Evolutionary conservation across 2,888 invertebrate species (phyloP), one percentile per base, ranked within the genome.

Genomic region (Drosophila mimica): DNA sequence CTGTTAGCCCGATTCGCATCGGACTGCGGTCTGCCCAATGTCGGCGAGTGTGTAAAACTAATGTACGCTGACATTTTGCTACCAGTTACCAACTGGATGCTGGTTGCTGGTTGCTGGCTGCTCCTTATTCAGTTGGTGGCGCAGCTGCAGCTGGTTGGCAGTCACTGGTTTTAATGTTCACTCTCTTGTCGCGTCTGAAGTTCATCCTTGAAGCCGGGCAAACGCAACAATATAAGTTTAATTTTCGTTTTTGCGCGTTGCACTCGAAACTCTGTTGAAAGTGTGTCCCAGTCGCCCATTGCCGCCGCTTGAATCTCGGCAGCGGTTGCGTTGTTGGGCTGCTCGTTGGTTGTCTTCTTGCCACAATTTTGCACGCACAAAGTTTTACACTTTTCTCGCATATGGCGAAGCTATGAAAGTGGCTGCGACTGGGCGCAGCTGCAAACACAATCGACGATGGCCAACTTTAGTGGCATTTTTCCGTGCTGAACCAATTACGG

Each of bases 331-430:
- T 72, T 73, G 74, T 74, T 68, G 62, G 70, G 54, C 71, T 67
- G 67, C 67, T 75, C 78, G 70, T 70, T 81, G 82, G 82, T 82
- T 75, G 73, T 72, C 62, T 66, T 65, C 74, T 73, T 52, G 83
- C 88, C 88, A 74, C 84, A 85, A 87, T 87, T 89, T 85, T 82
- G 77, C 89, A 85, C 85, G 85, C 85, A 87, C 88, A 89, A 89
- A 85, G 68, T 89, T 83, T 87, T 82, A 70, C 82, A 67, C 76
- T 81, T 79, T 79, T 79, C 71, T 81, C 79, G 80, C 70, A 70
- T 73, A 76, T 76, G 67, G 64, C 51, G 49, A 17, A 38, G 63
- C 53, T 25, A 52, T 53, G 33, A 34, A 65, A 62, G 66, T 61
- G 66, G 63, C 53, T 78, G 74, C 69, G 77, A 57, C 76, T 58